phyloP scores from a whole-genome alignment of 2,888 invertebrate genomes.

The Andricus curvator region DNA sequence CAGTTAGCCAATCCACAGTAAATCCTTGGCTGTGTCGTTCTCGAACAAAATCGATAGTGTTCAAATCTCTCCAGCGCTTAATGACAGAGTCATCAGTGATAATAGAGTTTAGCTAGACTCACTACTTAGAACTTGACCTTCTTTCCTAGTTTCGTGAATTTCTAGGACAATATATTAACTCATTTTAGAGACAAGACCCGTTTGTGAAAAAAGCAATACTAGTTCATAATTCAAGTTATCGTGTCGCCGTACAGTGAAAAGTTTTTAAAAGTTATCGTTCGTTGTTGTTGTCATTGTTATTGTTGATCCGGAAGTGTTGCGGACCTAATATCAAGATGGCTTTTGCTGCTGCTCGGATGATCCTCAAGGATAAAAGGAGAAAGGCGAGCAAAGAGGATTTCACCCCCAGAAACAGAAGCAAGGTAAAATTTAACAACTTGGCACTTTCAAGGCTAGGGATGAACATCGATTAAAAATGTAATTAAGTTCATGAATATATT shows the following conservation, averaged over 20 bases:
- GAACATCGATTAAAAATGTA: background rate
- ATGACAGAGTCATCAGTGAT: conserved; percentile 54
- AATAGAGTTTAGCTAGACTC: conserved; percentile 49
- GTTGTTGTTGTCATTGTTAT: conserved; percentile 6
- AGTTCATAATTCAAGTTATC: conserved; percentile 38
- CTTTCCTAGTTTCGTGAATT: conserved; percentile 12
- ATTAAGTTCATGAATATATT: background rate
- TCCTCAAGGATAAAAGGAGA: conserved; percentile 89
- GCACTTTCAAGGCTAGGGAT: background rate
- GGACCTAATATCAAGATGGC: conserved; percentile 82
- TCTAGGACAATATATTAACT: conserved; percentile 40
- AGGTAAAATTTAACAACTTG: conserved; percentile 81
- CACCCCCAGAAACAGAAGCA: conserved; percentile 87
- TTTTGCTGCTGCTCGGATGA: conserved; percentile 91
- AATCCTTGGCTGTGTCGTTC: conserved; percentile 65
- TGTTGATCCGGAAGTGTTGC: conserved; percentile 37
- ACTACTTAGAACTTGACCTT: conserved; percentile 24
- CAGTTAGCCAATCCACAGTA: conserved; percentile 57
- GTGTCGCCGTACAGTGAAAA: conserved; percentile 30
- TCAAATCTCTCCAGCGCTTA: conserved; percentile 59
- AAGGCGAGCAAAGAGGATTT: conserved; percentile 91
- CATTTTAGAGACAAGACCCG: conserved; percentile 40
- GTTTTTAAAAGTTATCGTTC: conserved; percentile 41
- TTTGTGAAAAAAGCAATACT: conserved; percentile 40
- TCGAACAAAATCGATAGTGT: conserved; percentile 70